A percentile compares a stretch with the other conserved stretches of the same genome.
Evolutionary conservation across 1,140 invertebrate species (phyloP).

Genomic region (Neuroterus valhalla): DNA sequence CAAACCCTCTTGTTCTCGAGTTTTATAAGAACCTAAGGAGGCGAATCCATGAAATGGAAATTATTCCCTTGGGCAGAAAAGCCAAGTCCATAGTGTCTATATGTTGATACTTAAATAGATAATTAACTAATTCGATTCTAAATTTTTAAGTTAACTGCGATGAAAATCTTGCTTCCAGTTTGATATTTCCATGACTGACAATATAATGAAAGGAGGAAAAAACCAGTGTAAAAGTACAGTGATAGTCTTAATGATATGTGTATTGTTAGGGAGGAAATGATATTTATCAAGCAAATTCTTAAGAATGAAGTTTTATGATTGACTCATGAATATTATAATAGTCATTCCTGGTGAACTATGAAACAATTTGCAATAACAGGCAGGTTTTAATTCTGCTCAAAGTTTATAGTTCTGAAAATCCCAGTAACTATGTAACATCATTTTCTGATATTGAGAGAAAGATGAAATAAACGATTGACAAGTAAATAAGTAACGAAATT

Average conservation of each 20-base stretch:
- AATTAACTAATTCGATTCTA: constrained; percentile 36
- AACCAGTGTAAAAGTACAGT: constrained; percentile 4
- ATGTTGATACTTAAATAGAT: background rate
- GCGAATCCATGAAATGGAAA: constrained; percentile 78
- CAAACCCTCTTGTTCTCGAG: constrained; percentile 88
- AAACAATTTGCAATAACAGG: background rate
- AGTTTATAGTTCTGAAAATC: background rate
- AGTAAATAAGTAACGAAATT: background rate
- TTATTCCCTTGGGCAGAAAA: constrained; percentile 80
- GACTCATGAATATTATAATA: no score
- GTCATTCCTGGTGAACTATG: no score
- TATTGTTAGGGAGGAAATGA: no score
- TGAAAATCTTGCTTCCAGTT: no score
- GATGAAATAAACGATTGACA: background rate
- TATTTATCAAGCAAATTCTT: no score
- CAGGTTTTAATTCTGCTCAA: background rate
- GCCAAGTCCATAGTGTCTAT: constrained; percentile 51
- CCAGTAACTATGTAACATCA: no score
- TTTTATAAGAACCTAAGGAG: constrained; percentile 87
- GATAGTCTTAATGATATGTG: no score
- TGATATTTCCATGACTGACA: background rate
- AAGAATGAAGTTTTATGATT: no score
- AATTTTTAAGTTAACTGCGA: background rate
- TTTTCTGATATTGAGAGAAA: background rate
- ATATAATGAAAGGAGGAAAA: background rate